A percentile compares a stretch with the other conserved stretches of the same genome.
These are phyloP conservation scores for Coptodon bakossiorum DNA, from an alignment of 2,113 vertebrate species.

Conservation along the genomic window DNA sequence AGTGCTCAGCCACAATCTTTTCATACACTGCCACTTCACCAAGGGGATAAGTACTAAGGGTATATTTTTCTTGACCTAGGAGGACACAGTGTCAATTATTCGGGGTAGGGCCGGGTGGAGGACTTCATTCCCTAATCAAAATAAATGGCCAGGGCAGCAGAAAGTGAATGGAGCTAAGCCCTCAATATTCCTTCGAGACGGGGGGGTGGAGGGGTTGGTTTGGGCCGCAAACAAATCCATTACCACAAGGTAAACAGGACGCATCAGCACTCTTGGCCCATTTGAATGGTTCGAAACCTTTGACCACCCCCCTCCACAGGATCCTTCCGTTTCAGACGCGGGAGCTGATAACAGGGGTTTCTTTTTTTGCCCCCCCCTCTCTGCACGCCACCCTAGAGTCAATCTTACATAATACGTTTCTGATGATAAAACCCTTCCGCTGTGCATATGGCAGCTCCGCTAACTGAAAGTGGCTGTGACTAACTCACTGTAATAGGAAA, in stretches of 20 bases:
- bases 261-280: slow-evolving; percentile 65
- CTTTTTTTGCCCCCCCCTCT: neutral
- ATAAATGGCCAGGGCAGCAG: slow-evolving; percentile 75
- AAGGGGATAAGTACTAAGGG: slow-evolving; percentile 38
- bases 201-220: neutral
- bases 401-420: slow-evolving; percentile 57
- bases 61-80: slow-evolving; percentile 59
- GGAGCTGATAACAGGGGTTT: slow-evolving; percentile 23
- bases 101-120: slow-evolving; percentile 42
- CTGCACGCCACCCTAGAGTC: slow-evolving; percentile 22
- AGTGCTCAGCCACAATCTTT: slow-evolving; percentile 45
- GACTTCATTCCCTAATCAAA: slow-evolving; percentile 78
- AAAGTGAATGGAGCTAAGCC: slow-evolving; percentile 67
- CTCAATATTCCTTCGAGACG: slow-evolving; percentile 59
- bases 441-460: neutral
- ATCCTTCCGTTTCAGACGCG: slow-evolving; percentile 41
- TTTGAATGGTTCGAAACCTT: slow-evolving; percentile 56
- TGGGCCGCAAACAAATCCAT: slow-evolving; percentile 73
- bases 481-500: slow-evolving; percentile 62
- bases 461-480: slow-evolving; percentile 58
- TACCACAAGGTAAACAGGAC: slow-evolving; percentile 57
- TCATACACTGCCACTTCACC: slow-evolving; percentile 46
- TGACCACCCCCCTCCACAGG: slow-evolving; percentile 35
- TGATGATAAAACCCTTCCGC: slow-evolving; percentile 44
- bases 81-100: slow-evolving; percentile 73